These are phyloP conservation scores for Anas bahamensis DNA, from an alignment of 2,797 vertebrate species.

Conservation along the genomic window DNA sequence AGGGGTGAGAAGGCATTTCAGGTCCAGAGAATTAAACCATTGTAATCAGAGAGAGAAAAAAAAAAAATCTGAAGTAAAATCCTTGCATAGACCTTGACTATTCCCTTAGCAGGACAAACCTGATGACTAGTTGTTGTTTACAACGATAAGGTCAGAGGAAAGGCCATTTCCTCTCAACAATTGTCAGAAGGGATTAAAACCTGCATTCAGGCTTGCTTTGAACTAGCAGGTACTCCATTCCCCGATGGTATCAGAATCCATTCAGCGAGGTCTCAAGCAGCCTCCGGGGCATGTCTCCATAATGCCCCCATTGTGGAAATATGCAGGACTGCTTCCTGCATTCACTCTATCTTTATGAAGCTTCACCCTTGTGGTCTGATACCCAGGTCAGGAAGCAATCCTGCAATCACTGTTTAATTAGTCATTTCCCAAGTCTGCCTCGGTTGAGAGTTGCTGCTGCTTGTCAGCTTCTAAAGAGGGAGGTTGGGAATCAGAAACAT, in stretches of 20 bases:
- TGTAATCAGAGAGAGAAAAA: constrained; percentile 20
- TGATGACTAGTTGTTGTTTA: constrained; percentile 71
- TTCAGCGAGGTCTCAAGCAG: constrained; percentile 42
- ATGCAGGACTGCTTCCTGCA: constrained; percentile 49
- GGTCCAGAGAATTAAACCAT: constrained; percentile 44
- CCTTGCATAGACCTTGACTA: constrained; percentile 64
- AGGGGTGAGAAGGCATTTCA: constrained; percentile 48
- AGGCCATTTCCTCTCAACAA: constrained; percentile 73
- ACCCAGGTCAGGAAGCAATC: constrained; percentile 64
- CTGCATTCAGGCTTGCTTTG: constrained; percentile 66
- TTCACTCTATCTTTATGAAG: constrained; percentile 45
- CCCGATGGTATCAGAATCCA: constrained; percentile 67
- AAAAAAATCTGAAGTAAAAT: constrained; percentile 3
- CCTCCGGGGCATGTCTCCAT: constrained; percentile 66
- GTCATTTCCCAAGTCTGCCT: constrained; percentile 63
- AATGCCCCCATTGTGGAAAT: constrained; percentile 65
- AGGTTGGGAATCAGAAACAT: neutral
- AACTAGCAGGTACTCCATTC: constrained; percentile 71
- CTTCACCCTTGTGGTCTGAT: constrained; percentile 60
- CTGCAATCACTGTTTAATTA: constrained; percentile 70
- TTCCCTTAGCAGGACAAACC: constrained; percentile 53
- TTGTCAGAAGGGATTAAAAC: constrained; percentile 75
- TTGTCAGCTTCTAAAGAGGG: neutral
- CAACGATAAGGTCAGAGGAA: constrained; percentile 74
- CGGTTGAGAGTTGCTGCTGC: neutral